Conservation (phyloP, 1,140 invertebrate genomes). For the Portunus trituberculatus region DNA sequence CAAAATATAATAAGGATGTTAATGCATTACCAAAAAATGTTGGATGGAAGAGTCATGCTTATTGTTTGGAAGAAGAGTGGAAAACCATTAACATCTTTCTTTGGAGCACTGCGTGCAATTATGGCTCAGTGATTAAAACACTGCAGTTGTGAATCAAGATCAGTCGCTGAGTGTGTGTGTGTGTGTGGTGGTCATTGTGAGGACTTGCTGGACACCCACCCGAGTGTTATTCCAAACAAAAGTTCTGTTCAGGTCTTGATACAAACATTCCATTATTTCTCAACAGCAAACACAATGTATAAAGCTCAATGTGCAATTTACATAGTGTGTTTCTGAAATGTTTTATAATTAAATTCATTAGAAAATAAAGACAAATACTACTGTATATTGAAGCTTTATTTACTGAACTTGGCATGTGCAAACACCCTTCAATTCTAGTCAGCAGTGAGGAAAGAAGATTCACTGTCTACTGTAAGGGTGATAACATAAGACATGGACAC, state of each 20-base stretch:
- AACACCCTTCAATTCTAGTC: too few species aligned
- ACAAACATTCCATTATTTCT: conserved; percentile 65
- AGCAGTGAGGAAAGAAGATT: too few species aligned
- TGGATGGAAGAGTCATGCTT: background rate
- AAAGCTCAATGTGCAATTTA: conserved; percentile 74
- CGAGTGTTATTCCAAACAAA: background rate
- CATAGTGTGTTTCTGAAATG: conserved; percentile 71
- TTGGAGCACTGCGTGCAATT: background rate
- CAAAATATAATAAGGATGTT: conserved; percentile 59
- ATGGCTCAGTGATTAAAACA: background rate
- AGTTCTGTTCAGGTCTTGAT: background rate
- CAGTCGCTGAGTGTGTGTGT: background rate
- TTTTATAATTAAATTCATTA: conserved; percentile 74
- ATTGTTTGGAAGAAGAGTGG: background rate
- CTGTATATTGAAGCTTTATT: conserved; percentile 26
- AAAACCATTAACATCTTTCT: background rate
- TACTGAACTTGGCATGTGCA: too few species aligned
- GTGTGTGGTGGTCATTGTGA: background rate
- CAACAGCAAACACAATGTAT: conserved; percentile 69
- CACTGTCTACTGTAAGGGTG: too few species aligned
- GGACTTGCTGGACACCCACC: background rate
- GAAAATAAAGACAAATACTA: conserved; percentile 67
- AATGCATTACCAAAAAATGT: background rate
- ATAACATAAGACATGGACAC: too few species aligned
- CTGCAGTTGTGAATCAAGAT: background rate